A percentile compares a stretch with the other conserved stretches of the same genome.
Evolutionary conservation across 2,113 vertebrate genomes (phyloP).

Genomic region (Nannospalax galili): DNA sequence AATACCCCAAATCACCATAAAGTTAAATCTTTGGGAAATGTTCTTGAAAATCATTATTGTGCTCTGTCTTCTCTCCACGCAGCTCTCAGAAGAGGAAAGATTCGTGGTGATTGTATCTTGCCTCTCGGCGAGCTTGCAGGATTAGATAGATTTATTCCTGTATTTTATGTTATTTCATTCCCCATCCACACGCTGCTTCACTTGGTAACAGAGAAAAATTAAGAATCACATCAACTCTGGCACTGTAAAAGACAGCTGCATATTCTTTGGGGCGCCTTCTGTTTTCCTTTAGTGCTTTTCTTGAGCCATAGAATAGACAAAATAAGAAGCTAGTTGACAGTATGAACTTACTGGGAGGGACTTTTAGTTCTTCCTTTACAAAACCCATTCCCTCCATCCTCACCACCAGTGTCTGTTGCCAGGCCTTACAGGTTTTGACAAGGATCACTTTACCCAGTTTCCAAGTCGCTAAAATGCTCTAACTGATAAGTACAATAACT

Average conservation of each 20-base stretch:
- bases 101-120: slow-evolving; percentile 23
- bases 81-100: slow-evolving; percentile 37
- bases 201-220: not conserved
- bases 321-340: not conserved
- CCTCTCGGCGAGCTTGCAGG: not conserved
- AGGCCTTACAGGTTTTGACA: not conserved
- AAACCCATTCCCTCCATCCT: not conserved
- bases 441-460: not conserved
- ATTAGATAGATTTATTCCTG: slow-evolving; percentile 35
- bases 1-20: slow-evolving; percentile 32
- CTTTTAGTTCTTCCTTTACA: not conserved
- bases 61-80: slow-evolving; percentile 32
- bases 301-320: not conserved
- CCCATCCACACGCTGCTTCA: not conserved
- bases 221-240: slow-evolving; percentile 20
- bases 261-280: not conserved
- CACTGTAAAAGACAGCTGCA: not conserved
- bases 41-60: slow-evolving; percentile 47
- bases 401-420: not conserved
- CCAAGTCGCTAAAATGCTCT: not conserved
- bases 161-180: not conserved
- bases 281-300: slow-evolving; percentile 28
- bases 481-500: not conserved
- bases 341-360: not conserved
- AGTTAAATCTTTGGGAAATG: slow-evolving; percentile 39